Evolutionary conservation across 2,888 invertebrate species (phyloP), one percentile per base, ranked within the genome.

Genomic region (Sarcophaga carnaria): DNA sequence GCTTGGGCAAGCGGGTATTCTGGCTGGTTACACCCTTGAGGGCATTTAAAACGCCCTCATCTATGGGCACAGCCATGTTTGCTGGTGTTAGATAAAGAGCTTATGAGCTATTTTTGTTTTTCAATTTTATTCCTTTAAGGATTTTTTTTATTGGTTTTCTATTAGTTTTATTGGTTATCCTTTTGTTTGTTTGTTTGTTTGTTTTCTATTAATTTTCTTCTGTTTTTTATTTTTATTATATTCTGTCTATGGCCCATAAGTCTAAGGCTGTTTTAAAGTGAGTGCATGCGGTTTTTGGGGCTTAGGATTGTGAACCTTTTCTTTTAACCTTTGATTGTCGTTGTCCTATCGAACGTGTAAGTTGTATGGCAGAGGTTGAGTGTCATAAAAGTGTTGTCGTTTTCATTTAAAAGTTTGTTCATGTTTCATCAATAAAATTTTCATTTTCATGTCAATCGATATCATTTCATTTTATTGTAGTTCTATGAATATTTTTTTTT

Each of bases 1-100:
- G 93, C 75, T 92, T 93, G 49, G 94, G 93, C 72, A 94, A 91
- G 79, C 93, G 93, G 80, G 93, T 93, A 75, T 91, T 92, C 77
- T 91, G 90, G 88, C 90, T 92, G 85, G 91, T 91, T 71, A 93
- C 92, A 87, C 93, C 93, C 87, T 93, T 90, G 82, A 94, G 91
- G 84, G 93, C 94, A 88, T 92, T 92, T 54, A 94, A 89, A 74
- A 94, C 91, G 85, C 92, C 92, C 89, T 94, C 93, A 84, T 94
- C 93, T 74, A 93, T 91, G 88, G 93, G 92, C 85, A 92, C 93
- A 63, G 94, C 93, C 93, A 94, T 54, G 54, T 54, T 17, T 54
- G 54, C 17, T 54, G 17, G 17, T 14, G 4, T 54, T 17, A 8
- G 27, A 25, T 66, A 37, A 37, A 45, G 49, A 49, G 74, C 14